Base-by-base conservation (phyloP, 2,888 invertebrate species). In the Amphipoea lucens region DNA sequence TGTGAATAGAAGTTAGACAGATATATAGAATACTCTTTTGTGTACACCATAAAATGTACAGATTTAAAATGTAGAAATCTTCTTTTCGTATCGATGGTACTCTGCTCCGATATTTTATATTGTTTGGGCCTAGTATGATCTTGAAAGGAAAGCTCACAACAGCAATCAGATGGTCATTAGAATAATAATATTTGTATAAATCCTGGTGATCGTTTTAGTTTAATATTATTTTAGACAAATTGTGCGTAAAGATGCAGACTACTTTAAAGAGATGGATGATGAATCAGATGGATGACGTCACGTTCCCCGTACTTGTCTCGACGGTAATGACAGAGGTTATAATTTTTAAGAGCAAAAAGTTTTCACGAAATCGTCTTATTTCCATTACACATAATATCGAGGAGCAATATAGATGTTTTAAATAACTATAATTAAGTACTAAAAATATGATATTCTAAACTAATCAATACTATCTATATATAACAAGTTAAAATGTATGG, bases 1-100 rank as follows among this genome's bases (percentile, higher is more conserved):
- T 97, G 85, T 57, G 20, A 36, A 77, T 29, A 23, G 2, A 51
- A 45, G 0, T n/a, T 57, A 57, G 9, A 9, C 4, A 57, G 23
- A 57, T 23, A 57, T 57, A 7, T 57, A 57, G 23, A 57, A 23
- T 23, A 57, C 23, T 57, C 20, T 57, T 57, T n/a, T 12, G 12
- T 45, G 45, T 23, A 45, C 45, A 45, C 45, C 9, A 45, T 20
- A 51, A 51, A 17, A 54, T 23, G 0, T 57, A 23, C 23, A 23
- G 57, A 57, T 23, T 20, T 20, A 20, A 54, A 57, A 57, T 57
- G 3, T 0, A 23, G 23, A 57, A 23, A 57, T 23, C 4, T 23
- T 57, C 23, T 57, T 57, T 23, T 9, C 23, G 57, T 57, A 23
- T 57, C 57, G 20, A 3, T 23, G 23, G 23, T 3, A 57, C 57